Base-by-base conservation (phyloP, 1,140 invertebrate genomes). In the Tribolium madens region DNA sequence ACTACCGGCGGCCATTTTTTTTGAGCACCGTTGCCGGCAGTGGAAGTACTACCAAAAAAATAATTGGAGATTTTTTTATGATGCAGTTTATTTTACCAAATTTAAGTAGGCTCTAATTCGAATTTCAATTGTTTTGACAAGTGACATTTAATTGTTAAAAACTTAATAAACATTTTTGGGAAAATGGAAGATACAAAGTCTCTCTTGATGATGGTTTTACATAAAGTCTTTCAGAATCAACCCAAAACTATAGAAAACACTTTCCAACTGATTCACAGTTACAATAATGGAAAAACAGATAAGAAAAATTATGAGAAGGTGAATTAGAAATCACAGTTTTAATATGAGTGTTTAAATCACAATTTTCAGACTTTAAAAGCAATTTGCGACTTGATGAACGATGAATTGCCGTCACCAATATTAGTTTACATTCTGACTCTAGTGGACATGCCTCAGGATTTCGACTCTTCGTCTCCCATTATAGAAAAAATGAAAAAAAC, bases 361-460 rank as follows among this genome's bases (percentile, higher is more conserved):
- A 14, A 15, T 21, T 42, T 72, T 14, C 13, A 82, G 81, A 80
- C 80, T 7, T 64, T 83, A 13, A 79, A 80, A 71, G 60, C 70
- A 15, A 76, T 83, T 0, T 82, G 78, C 76, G 68, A 46, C 36
- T 53, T 78, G 47, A 76, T 83, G 79, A 80, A 79, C 47, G 79
- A 83, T 75, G 42, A 80, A 73, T 74, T 83, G 71, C 82, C 82
- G 12, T 52, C 76, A 42, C 74, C 80, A 57, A 80, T 83, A 26
- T 26, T 83, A n/a, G 71, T 83, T 7, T 83, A 83, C 60, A 78
- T 81, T 21, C 69, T 83, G 33, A 83, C 80, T 0, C 78, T 81
- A 21, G 78, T 83, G 15, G 81, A 81, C 74, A 77, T 83, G 72
- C 82, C 82, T 0, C 73, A 79, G 69, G 73, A 80, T 60, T 46